Conservation (phyloP, 23 tunicate genomes). For the Aplidium turbinatum region DNA sequence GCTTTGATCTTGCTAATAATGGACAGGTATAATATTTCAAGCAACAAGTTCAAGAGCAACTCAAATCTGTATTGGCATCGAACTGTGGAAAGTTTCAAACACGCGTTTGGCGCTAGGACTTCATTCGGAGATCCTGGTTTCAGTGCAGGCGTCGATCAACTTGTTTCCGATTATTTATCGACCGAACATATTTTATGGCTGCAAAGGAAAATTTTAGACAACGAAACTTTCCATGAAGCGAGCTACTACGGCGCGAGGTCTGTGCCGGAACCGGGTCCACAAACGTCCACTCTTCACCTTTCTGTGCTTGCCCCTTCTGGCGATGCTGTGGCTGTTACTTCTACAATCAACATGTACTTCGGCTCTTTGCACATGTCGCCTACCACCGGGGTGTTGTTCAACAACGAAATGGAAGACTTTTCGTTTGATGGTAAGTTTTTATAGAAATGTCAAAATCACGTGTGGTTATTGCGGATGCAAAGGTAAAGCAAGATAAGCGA, state of each 20-base stretch:
- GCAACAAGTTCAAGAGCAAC: conserved; percentile 15
- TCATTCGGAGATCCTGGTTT: conserved; percentile 59
- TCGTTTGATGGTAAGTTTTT: conserved; percentile 29
- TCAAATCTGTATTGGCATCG: conserved; percentile 79
- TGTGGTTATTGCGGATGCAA: background rate
- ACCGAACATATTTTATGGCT: background rate
- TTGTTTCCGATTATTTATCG: background rate
- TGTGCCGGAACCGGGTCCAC: background rate
- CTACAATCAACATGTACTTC: conserved; percentile 57
- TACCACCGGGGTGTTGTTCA: conserved; percentile 74
- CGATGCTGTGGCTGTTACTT: conserved; percentile 76
- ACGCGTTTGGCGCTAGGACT: conserved; percentile 56
- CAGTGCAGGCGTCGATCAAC: conserved; percentile 4
- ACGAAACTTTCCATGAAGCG: conserved; percentile 53
- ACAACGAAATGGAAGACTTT: conserved; percentile 73
- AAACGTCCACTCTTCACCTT: conserved; percentile 68
- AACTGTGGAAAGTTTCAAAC: conserved; percentile 72
- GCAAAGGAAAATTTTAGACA: conserved; percentile 40
- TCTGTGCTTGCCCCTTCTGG: conserved; percentile 71
- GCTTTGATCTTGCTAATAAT: conserved; percentile 59
- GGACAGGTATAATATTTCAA: conserved; percentile 50
- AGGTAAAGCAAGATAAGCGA: too few relatives aligned
- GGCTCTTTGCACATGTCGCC: conserved; percentile 66
- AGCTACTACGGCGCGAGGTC: conserved; percentile 60
- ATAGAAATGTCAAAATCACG: background rate